These are phyloP conservation scores for Diprion similis DNA, from an alignment of 1,140 invertebrate species.

Conservation along the genomic window DNA sequence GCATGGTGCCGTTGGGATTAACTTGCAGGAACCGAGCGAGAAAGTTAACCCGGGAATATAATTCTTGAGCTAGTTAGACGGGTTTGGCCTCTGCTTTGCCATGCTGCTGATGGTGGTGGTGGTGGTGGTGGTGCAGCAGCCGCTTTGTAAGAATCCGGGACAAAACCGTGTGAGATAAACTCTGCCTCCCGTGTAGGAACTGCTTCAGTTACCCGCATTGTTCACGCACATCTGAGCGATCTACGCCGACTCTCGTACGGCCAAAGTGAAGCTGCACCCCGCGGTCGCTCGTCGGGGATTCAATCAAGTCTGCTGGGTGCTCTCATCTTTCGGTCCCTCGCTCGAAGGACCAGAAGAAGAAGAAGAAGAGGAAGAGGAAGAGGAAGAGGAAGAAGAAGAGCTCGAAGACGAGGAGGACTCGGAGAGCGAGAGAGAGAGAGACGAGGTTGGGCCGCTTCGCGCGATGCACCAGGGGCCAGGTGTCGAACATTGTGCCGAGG, in stretches of 20 bases:
- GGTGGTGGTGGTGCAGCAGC: too few species aligned
- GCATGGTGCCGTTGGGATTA: too few species aligned
- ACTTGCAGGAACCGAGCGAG: too few species aligned
- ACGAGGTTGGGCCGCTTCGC: not conserved
- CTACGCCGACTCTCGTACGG: not conserved
- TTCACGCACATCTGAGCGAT: slow-evolving; percentile 19
- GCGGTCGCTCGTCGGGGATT: slow-evolving; percentile 20
- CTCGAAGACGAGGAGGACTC: not conserved
- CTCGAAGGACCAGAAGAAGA: slow-evolving; percentile 6
- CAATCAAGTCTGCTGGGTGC: slow-evolving; percentile 20
- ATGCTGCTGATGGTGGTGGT: too few species aligned
- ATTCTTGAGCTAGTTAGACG: slow-evolving; percentile 1
- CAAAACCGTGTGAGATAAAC: slow-evolving; percentile 5
- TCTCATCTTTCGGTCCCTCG: slow-evolving; percentile 20
- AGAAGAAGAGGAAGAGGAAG: slow-evolving; percentile 15
- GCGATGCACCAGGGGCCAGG: slow-evolving; percentile 2
- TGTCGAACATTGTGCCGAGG: slow-evolving; percentile 6
- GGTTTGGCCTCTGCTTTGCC: not conserved
- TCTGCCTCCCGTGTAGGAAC: not conserved
- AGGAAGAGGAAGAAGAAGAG: slow-evolving; percentile 17
- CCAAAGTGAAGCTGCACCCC: not conserved
- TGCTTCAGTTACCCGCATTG: slow-evolving; percentile 29
- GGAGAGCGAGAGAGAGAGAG: not conserved
- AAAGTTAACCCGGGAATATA: not conserved
- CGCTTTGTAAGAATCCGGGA: not conserved